phyloP scores from a whole-genome alignment of 2,888 invertebrate genomes.

The Leucozona laternaria region DNA sequence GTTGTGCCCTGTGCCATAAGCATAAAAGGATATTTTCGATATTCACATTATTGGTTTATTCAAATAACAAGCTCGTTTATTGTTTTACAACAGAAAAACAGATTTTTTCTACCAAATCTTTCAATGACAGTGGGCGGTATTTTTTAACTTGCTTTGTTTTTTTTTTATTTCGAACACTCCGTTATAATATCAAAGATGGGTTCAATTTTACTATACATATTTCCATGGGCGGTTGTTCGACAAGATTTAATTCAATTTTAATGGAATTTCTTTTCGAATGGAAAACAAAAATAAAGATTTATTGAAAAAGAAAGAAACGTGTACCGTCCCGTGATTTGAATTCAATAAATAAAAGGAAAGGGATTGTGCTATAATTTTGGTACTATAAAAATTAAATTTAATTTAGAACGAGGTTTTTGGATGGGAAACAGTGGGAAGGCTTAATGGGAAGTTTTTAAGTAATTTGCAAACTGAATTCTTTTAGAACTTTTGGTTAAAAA shows the following conservation, averaged over 20 bases:
- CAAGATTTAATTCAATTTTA: conserved; percentile 71
- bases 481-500: too few relatives aligned
- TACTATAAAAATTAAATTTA: too few relatives aligned
- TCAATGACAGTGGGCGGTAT: conserved; percentile 30
- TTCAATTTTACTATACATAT: conserved; percentile 59
- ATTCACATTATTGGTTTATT: conserved; percentile 80
- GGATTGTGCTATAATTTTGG: too few relatives aligned
- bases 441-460: too few relatives aligned
- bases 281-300: conserved; percentile 34
- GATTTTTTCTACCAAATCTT: conserved; percentile 76
- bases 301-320: conserved; percentile 28
- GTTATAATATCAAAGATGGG: background rate
- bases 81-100: conserved; percentile 80
- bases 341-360: background rate
- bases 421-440: too few relatives aligned
- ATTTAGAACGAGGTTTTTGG: too few relatives aligned
- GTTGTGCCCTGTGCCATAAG: conserved; percentile 16
- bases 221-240: conserved; percentile 46
- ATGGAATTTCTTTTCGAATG: conserved; percentile 48
- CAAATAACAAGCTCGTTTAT: conserved; percentile 83
- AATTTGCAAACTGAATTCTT: too few relatives aligned
- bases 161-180: background rate
- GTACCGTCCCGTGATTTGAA: conserved; percentile 22
- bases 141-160: conserved; percentile 26
- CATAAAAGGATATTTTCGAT: conserved; percentile 67